A percentile compares a stretch with the other conserved stretches of the same genome.
Evolutionary conservation across 2,888 invertebrate species (phyloP).

Genomic region (Pyrrhosoma nymphula): DNA sequence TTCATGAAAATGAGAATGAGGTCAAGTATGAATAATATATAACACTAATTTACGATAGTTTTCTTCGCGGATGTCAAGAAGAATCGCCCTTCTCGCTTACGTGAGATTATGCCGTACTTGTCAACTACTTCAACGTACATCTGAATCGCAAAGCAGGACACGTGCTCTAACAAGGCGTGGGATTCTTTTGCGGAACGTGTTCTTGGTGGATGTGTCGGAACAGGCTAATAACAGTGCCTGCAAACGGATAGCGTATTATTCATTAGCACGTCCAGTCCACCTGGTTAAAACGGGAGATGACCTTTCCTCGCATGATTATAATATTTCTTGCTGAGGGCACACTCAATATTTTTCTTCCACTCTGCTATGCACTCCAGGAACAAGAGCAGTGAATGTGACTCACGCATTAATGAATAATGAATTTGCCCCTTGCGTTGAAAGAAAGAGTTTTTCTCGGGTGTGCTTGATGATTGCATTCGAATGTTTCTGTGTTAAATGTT

Average conservation of each 20-base stretch:
- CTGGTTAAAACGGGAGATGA: background rate
- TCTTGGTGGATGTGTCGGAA: background rate
- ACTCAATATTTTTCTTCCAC: too few species aligned
- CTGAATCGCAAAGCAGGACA: slow-evolving; percentile 48
- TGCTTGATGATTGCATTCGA: too few species aligned
- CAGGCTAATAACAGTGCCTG: slow-evolving; percentile 38
- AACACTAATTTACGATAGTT: background rate
- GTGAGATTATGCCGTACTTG: slow-evolving; percentile 7
- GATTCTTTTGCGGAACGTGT: background rate
- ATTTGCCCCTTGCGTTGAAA: too few species aligned
- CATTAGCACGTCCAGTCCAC: background rate
- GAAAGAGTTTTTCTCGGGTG: too few species aligned
- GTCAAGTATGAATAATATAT: background rate
- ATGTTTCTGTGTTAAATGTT: too few species aligned
- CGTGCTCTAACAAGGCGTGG: slow-evolving; percentile 24
- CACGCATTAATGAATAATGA: too few species aligned
- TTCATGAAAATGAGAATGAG: background rate
- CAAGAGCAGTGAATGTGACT: too few species aligned
- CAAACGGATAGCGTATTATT: background rate
- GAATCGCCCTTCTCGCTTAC: background rate
- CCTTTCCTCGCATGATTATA: background rate
- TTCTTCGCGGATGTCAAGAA: background rate
- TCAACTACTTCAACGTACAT: background rate
- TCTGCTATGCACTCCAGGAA: too few species aligned
- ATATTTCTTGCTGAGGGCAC: background rate